Evolutionary conservation across 2,113 vertebrate species (phyloP).

Genomic region (Octodon degus): DNA sequence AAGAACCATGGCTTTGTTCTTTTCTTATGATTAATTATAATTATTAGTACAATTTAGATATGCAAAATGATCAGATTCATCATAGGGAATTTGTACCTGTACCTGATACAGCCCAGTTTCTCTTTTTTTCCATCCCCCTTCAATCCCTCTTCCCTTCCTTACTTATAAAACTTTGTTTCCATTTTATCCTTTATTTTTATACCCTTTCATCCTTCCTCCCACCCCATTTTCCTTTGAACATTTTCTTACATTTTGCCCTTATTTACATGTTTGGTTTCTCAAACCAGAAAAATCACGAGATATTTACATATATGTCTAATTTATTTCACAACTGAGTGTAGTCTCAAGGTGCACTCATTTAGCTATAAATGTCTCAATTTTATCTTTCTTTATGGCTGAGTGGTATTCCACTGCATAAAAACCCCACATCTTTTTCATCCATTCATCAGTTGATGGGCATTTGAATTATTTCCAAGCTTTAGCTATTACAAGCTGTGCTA

Average conservation of each 20-base stretch:
- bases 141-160: neutral
- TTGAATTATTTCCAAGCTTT: too few relatives aligned
- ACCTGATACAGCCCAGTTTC: neutral
- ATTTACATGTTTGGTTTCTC: neutral
- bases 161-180: neutral
- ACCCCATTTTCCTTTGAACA: neutral
- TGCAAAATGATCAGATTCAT: neutral
- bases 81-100: neutral
- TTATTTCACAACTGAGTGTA: too few relatives aligned
- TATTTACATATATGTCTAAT: too few relatives aligned
- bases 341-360: too few relatives aligned
- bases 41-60: neutral
- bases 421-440: too few relatives aligned
- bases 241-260: neutral
- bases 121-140: neutral
- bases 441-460: too few relatives aligned
- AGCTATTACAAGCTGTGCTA: too few relatives aligned
- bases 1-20: neutral
- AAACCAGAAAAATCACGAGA: neutral
- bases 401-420: too few relatives aligned
- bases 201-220: neutral
- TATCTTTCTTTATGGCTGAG: too few relatives aligned
- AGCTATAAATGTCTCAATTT: too few relatives aligned
- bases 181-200: neutral
- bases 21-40: neutral